phyloP scores from a whole-genome alignment of 37 sponge, comb jelly and placozoan genomes.

The Dysidea cf. avara region DNA sequence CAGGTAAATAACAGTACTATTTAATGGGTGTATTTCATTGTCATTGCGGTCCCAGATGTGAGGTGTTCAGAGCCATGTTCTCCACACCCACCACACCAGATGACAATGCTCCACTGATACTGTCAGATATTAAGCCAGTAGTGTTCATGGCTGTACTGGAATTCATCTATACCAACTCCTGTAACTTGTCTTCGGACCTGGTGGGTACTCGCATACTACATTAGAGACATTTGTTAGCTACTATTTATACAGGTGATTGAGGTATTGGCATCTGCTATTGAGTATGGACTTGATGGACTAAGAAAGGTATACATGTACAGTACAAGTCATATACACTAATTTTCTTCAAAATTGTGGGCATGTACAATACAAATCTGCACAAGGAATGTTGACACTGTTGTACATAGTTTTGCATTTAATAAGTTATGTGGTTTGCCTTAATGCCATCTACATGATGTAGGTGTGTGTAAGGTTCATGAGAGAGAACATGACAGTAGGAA shows the following conservation, averaged over 20 bases:
- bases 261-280: slow-evolving; percentile 84
- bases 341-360: background rate
- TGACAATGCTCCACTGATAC: slow-evolving; percentile 66
- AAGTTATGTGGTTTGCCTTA: background rate
- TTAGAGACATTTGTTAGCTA: background rate
- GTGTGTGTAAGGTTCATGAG: slow-evolving; percentile 93
- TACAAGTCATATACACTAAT: background rate
- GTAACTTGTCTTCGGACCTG: slow-evolving; percentile 65
- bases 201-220: slow-evolving; percentile 26
- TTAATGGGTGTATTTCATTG: background rate
- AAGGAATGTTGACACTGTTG: background rate
- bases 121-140: slow-evolving; percentile 89
- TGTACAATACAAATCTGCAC: background rate
- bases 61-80: slow-evolving; percentile 98
- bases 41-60: slow-evolving; percentile 60
- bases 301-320: slow-evolving; percentile 41
- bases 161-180: slow-evolving; percentile 97
- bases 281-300: slow-evolving; percentile 94
- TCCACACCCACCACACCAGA: slow-evolving; percentile 52
- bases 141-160: slow-evolving; percentile 91
- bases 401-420: background rate
- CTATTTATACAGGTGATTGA: slow-evolving; percentile 66
- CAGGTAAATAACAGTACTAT: slow-evolving; percentile 36
- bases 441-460: slow-evolving; percentile 12
- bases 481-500: slow-evolving; percentile 77